phyloP scores from a whole-genome alignment of 1,140 invertebrate species.

The Holotrichia oblita region DNA sequence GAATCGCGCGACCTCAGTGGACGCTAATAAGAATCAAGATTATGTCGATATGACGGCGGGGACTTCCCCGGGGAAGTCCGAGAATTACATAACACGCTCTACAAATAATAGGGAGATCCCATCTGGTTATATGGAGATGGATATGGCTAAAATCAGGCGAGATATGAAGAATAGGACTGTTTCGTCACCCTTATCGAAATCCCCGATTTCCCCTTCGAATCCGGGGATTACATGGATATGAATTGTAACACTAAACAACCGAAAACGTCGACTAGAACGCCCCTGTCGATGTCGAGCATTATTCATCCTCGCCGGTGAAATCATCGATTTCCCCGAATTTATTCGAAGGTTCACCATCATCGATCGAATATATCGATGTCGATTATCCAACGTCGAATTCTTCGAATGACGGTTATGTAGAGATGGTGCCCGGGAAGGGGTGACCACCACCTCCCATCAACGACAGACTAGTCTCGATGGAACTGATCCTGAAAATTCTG shows the following conservation, averaged over 20 bases:
- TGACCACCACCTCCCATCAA: slow-evolving; percentile 47
- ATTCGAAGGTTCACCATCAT: slow-evolving; percentile 41
- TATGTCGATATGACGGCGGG: slow-evolving; percentile 64
- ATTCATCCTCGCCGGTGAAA: not conserved
- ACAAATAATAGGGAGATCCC: not conserved
- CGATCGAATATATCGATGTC: slow-evolving; percentile 43
- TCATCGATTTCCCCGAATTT: slow-evolving; percentile 39
- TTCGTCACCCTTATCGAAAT: not conserved
- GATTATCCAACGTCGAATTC: slow-evolving; percentile 22
- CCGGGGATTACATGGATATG: slow-evolving; percentile 62
- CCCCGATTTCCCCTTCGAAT: slow-evolving; percentile 38
- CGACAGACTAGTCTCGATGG: slow-evolving; percentile 54
- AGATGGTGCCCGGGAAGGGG: slow-evolving; percentile 64
- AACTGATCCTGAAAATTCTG: slow-evolving; percentile 52
- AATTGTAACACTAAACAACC: slow-evolving; percentile 48
- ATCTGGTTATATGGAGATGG: slow-evolving; percentile 48
- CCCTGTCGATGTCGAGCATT: not conserved
- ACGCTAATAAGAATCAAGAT: slow-evolving; percentile 18
- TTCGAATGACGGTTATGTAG: slow-evolving; percentile 67
- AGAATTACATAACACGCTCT: not conserved
- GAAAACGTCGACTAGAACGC: not conserved
- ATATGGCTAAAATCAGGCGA: slow-evolving; percentile 28
- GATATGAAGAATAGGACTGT: not conserved
- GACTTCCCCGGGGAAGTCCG: slow-evolving; percentile 43
- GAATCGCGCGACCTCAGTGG: slow-evolving; percentile 33